phyloP scores from a whole-genome alignment of 2,888 invertebrate genomes.

The Norana najaformis region DNA sequence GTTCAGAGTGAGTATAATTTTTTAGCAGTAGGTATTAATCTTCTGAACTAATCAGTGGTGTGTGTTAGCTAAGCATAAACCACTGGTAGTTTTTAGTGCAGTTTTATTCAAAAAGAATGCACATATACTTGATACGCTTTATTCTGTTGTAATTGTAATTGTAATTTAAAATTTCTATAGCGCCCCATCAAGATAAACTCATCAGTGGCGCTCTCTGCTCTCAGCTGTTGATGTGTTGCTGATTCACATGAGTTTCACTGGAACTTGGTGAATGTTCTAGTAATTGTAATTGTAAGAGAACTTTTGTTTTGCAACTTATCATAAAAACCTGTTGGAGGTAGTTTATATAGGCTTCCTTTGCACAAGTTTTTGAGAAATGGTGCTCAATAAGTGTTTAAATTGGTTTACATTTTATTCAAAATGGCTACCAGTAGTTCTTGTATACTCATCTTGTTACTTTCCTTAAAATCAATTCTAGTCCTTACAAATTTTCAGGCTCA shows the following conservation, averaged over 20 bases:
- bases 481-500: neutral
- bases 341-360: neutral
- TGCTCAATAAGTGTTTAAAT: neutral
- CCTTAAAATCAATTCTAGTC: neutral
- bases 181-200: no score
- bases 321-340: neutral
- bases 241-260: neutral
- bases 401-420: neutral
- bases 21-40: neutral
- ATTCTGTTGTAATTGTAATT: no score
- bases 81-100: neutral
- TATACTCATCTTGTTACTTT: neutral
- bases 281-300: neutral
- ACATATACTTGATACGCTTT: neutral
- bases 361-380: neutral
- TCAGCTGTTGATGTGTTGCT: neutral
- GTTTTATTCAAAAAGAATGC: neutral
- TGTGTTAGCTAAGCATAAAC: neutral
- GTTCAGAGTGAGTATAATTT: no score
- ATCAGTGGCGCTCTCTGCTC: no score
- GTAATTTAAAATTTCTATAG: no score
- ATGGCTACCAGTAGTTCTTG: neutral
- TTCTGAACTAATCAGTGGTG: neutral
- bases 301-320: neutral
- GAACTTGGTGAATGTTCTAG: neutral